These are phyloP conservation scores for Hirtodrosophila confusa DNA, from an alignment of 2,888 invertebrate species.

Conservation along the genomic window DNA sequence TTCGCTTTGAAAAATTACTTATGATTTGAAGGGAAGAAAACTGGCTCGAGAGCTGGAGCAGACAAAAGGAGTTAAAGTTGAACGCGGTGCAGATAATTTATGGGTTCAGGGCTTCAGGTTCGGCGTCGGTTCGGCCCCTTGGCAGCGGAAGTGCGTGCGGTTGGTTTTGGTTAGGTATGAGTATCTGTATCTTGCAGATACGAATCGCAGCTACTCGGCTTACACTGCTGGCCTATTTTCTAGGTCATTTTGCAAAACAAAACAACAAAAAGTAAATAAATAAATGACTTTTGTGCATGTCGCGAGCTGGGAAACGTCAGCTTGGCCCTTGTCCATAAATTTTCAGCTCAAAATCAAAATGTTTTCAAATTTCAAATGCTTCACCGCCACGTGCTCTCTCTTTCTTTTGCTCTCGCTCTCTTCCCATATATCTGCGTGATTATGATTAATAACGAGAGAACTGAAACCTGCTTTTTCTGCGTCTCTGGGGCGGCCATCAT, in stretches of 20 bases:
- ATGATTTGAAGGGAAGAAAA: constrained; percentile 33
- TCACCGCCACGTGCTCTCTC: constrained; percentile 34
- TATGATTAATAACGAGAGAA: constrained; percentile 68
- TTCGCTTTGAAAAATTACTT: constrained; percentile 34
- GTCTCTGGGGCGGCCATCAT: constrained; percentile 70
- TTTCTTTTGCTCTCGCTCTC: constrained; percentile 8
- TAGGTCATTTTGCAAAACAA: constrained; percentile 56
- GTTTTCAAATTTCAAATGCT: constrained; percentile 42
- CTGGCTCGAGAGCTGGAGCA: constrained; percentile 7
- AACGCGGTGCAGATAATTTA: constrained; percentile 68
- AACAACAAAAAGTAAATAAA: constrained; percentile 40
- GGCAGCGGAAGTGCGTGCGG: constrained; percentile 71
- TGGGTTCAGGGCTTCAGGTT: constrained; percentile 51
- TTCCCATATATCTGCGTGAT: constrained; percentile 34
- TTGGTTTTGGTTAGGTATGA: constrained; percentile 24
- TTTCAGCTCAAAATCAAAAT: constrained; percentile 62
- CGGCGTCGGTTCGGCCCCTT: constrained; percentile 32
- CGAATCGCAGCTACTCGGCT: constrained; percentile 64
- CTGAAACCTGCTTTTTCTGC: constrained; percentile 67
- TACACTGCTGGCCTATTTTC: constrained; percentile 39
- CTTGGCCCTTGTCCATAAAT: constrained; percentile 60
- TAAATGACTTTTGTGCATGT: constrained; percentile 79
- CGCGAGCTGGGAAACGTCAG: constrained; percentile 60
- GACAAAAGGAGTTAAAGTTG: constrained; percentile 42
- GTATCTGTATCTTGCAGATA: constrained; percentile 66